Evolutionary conservation across 2,797 vertebrate species (phyloP), one percentile per base, ranked within the genome.

Genomic region (Cynodonichthys magdalenae): DNA sequence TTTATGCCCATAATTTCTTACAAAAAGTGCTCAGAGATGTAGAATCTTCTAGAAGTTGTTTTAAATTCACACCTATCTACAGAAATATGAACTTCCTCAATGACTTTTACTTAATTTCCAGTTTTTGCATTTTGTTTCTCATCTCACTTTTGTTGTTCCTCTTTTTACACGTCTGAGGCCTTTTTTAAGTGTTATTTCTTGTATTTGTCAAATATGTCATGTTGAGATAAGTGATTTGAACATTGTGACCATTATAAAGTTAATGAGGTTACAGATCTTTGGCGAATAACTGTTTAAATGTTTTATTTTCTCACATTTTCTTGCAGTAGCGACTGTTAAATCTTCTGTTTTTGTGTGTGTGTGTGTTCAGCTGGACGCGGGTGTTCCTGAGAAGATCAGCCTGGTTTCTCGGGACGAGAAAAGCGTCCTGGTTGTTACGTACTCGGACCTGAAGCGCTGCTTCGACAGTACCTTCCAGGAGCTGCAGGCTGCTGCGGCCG

Each of bases 381-480:
- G 98, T 62, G 95, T 97, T 87, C 98, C 97, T 71, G 98, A 99
- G 94, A 99, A 99, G 94, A 98, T 99, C 89, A 99, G 97, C 89
- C 93, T 99, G 88, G 96, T 98, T 89, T 98, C 97, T 81, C 95
- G 98, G 86, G 98, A 99, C 46, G 98, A 99, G 93, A 99, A 99
- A 92, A 99, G 97, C 57, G 95, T 97, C 71, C 94, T 99, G 82
- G 98, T 99, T 89, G 97, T 99, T 89, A 98, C 97, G 48, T 99
- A 99, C 91, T 98, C 96, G 39, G 98, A 99, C 93, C 94, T 99
- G 89, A 99, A 99, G 91, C 97, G 97, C 88, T 99, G 98, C 93
- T 99, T 99, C 82, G 97, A 99, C 91, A 98, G 97, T 85, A 99
- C 98, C 93, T 99, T 99, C 92, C 97, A 99, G 93, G 98, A 99